Evolutionary conservation across 1,140 invertebrate species (phyloP).

Genomic region (Hyphantria cunea): DNA sequence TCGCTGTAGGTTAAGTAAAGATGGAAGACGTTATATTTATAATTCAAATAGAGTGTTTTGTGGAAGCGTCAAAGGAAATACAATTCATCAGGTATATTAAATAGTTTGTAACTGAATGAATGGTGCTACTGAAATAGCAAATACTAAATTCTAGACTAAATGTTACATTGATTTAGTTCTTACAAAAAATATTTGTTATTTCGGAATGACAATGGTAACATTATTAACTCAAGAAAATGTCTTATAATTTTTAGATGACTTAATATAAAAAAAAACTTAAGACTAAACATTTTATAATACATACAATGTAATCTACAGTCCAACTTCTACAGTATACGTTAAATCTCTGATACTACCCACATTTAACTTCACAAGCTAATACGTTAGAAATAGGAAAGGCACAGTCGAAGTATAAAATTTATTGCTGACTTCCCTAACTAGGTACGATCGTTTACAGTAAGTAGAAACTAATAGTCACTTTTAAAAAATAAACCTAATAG

Average conservation of each 20-base stretch:
- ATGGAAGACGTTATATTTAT: slow-evolving; percentile 54
- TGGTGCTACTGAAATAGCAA: slow-evolving; percentile 30
- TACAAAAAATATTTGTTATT: slow-evolving; percentile 37
- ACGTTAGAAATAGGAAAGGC: slow-evolving; percentile 80
- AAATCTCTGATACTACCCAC: slow-evolving; percentile 62
- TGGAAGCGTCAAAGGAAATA: slow-evolving; percentile 18
- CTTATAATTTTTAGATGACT: slow-evolving; percentile 39
- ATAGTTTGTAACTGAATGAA: slow-evolving; percentile 24
- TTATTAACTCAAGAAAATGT: slow-evolving; percentile 25
- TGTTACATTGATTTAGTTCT: slow-evolving; percentile 9
- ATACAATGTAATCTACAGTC: slow-evolving; percentile 41
- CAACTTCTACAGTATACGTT: slow-evolving; percentile 67
- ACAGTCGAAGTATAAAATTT: slow-evolving; percentile 81
- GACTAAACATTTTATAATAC: slow-evolving; percentile 44
- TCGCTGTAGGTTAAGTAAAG: slow-evolving; percentile 34
- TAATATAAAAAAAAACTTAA: slow-evolving; percentile 43
- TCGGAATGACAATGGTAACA: slow-evolving; percentile 50
- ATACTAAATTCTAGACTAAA: slow-evolving; percentile 27
- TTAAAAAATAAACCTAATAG: slow-evolving; percentile 42
- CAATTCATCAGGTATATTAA: slow-evolving; percentile 3
- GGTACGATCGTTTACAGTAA: slow-evolving; percentile 48
- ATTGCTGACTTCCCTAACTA: slow-evolving; percentile 80
- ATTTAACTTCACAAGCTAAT: slow-evolving; percentile 68
- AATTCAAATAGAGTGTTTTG: slow-evolving; percentile 39
- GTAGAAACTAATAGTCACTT: slow-evolving; percentile 45